phyloP scores from a whole-genome alignment of 2,888 invertebrate species.

The Frankliniella intonsa region DNA sequence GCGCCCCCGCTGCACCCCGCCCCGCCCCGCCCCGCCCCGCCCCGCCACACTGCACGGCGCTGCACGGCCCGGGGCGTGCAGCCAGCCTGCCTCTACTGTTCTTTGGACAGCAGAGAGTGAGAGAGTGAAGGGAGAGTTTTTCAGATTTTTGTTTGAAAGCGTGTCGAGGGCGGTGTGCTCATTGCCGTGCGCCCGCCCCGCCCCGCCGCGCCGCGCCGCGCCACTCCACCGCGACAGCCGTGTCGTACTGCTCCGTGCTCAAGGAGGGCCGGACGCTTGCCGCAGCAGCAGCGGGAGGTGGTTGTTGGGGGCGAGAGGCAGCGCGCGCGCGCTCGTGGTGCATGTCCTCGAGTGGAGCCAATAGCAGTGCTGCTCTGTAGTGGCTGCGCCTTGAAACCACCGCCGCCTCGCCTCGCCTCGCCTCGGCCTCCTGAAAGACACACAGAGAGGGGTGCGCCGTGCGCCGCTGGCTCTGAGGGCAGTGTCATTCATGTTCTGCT shows the following conservation, averaged over 20 bases:
- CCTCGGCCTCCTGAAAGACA: background rate
- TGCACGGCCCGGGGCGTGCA: background rate
- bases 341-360: constrained; percentile 8
- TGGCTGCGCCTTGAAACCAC: background rate
- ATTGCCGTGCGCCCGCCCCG: background rate
- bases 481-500: background rate
- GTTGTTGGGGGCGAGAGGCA: no score
- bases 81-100: background rate
- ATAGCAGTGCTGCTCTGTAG: background rate
- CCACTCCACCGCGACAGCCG: constrained; percentile 11
- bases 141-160: constrained; percentile 25
- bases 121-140: background rate
- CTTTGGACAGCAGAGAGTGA: background rate
- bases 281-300: background rate
- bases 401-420: background rate
- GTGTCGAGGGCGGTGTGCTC: background rate
- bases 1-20: background rate
- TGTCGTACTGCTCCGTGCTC: background rate
- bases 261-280: background rate
- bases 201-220: background rate
- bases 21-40: background rate
- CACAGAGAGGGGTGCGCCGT: no score
- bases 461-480: no score
- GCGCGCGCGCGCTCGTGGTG: background rate
- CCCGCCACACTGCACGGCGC: background rate